These are phyloP conservation scores for Dreissena rostriformis DNA, from an alignment of 1,140 invertebrate genomes.

Conservation along the genomic window DNA sequence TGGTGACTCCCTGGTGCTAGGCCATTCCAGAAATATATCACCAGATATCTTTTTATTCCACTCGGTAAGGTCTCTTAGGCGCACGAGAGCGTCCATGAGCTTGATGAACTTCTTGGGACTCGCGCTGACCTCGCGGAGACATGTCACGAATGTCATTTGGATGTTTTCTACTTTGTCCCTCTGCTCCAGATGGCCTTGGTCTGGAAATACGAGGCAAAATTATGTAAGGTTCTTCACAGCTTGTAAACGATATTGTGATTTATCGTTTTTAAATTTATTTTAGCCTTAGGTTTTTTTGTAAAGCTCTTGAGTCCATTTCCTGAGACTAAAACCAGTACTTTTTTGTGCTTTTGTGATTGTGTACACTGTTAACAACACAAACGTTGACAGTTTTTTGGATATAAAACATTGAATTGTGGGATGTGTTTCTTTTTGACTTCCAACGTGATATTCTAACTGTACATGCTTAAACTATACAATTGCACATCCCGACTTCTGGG, in stretches of 20 bases:
- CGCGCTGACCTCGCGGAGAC: conserved; percentile 40
- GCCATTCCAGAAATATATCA: conserved; percentile 24
- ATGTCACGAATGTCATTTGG: conserved; percentile 54
- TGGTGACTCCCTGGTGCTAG: conserved; percentile 19
- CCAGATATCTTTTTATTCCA: conserved; percentile 24
- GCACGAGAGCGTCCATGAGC: conserved; percentile 39
- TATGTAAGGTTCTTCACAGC: background rate
- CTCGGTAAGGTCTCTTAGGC: conserved; percentile 46
- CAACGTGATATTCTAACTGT: no score
- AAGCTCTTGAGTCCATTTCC: no score
- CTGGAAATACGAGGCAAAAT: conserved; percentile 48
- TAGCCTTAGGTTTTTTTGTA: no score
- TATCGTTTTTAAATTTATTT: no score
- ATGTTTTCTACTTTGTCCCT: conserved; percentile 62
- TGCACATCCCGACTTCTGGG: no score
- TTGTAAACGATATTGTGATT: background rate
- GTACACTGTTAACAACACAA: no score
- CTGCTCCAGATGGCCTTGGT: conserved; percentile 59
- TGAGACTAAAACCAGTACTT: no score
- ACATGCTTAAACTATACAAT: no score
- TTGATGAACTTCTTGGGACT: conserved; percentile 29
- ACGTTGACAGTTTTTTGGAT: no score
- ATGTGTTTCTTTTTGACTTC: no score
- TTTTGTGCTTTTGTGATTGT: no score
- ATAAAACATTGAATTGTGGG: no score